These are phyloP conservation scores for Nudaria mundana DNA, from an alignment of 2,888 invertebrate species.

Conservation along the genomic window DNA sequence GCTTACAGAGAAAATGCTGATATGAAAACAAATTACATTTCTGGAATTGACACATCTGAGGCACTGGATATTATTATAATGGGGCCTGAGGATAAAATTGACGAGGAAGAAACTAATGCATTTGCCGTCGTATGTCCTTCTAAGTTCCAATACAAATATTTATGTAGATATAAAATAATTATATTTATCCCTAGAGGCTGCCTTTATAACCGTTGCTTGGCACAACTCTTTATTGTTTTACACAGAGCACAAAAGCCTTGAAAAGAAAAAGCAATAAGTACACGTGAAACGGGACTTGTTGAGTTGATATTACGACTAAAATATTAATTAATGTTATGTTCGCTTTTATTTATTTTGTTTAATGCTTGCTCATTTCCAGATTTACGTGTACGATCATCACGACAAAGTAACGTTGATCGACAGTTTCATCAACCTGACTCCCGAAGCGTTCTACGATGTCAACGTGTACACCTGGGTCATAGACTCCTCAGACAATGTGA, in stretches of 20 bases:
- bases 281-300: too few relatives aligned
- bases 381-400: conserved; percentile 45
- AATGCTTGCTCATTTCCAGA: conserved; percentile 37
- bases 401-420: conserved; percentile 45
- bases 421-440: conserved; percentile 38
- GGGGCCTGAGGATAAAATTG: conserved; percentile 23
- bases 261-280: too few relatives aligned
- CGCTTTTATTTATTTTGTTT: too few relatives aligned
- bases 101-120: conserved; percentile 31
- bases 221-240: too few relatives aligned
- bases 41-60: conserved; percentile 48
- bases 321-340: too few relatives aligned
- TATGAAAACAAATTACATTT: conserved; percentile 37
- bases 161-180: too few relatives aligned
- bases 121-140: conserved; percentile 39
- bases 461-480: conserved; percentile 56
- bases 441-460: conserved; percentile 49
- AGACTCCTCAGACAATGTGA: conserved; percentile 57
- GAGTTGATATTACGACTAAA: too few relatives aligned
- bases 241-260: too few relatives aligned
- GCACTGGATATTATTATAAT: conserved; percentile 48
- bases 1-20: conserved; percentile 37
- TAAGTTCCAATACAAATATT: neutral
- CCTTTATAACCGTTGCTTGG: too few relatives aligned
- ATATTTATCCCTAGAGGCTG: too few relatives aligned